Evolutionary conservation across 2,113 vertebrate species (phyloP).

Genomic region (Oxyura jamaicensis): DNA sequence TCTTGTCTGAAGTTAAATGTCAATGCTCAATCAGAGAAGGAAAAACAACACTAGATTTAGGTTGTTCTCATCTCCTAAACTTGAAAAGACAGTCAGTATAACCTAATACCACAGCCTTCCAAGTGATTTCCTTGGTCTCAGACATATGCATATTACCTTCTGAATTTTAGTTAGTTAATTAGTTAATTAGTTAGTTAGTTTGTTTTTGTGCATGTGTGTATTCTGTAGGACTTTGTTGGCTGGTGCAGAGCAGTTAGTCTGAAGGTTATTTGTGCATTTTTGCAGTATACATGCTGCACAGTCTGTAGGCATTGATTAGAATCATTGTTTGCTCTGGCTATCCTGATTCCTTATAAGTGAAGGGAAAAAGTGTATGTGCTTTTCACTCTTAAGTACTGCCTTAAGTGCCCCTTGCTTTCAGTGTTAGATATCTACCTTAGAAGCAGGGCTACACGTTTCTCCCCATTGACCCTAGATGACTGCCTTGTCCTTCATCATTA

Average conservation of each 20-base stretch:
- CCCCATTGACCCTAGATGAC: neutral
- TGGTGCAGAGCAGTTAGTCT: neutral
- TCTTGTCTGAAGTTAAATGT: neutral
- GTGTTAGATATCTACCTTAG: neutral
- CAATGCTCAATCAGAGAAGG: neutral
- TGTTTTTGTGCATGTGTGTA: neutral
- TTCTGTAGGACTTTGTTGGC: neutral
- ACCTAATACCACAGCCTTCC: neutral
- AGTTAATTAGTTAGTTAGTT: neutral
- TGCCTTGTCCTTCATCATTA: neutral
- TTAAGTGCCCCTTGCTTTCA: neutral
- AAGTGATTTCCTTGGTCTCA: neutral
- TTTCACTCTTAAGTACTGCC: neutral
- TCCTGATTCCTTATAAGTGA: neutral
- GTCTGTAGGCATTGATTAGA: neutral
- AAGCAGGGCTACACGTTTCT: neutral
- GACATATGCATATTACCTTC: fast-evolving
- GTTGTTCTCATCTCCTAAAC: neutral
- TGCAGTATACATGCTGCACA: neutral
- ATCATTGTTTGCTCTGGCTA: neutral
- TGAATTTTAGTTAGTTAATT: neutral
- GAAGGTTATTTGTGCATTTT: neutral
- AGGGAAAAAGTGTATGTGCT: neutral
- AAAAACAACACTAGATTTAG: neutral
- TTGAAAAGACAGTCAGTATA: neutral